Evolutionary conservation across 64 coral and sea anemone species (phyloP), one percentile per base, ranked within the genome.

Genomic region (Actinia equina): DNA sequence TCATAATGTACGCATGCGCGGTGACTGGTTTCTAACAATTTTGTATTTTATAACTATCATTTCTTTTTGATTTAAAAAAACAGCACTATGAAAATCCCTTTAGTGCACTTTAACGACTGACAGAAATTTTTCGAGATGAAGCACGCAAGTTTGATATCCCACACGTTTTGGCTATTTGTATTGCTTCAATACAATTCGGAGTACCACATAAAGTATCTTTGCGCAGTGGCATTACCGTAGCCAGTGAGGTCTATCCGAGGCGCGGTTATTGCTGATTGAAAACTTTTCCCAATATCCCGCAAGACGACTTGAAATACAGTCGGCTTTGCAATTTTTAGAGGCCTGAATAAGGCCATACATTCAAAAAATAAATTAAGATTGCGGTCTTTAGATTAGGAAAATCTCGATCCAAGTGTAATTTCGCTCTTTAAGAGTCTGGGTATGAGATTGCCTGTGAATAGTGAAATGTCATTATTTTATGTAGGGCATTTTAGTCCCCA

Each of bases 201-300:
- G 0, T 9, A 4, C n/a, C 3, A 1, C 4, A 3, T 64, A n/a
- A 5, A 95, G 89, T 49, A 49, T 4, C 93, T 95, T 95, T 95
- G 93, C 93, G 93, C 93, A 95, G 93, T 91, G 93, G 93, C 93
- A 86, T 95, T 89, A 91, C 93, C 77, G 93, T 95, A 86, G 93
- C 87, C 93, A 91, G 71, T 95, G 93, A 95, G 93, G 93, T 86
- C 60, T 57, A 88, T 91, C 93, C 89, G 93, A 94, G 93, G 86
- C 89, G 93, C 86, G 93, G 93, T 94, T 94, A 94, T 94, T 94
- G 93, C 94, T 95, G 88, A 95, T 92, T 95, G 94, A 95, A 95
- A 95, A 95, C 94, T 95, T 95, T 95, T 92, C 94, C 94, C 89
- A 95, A 95, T 95, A 95, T 87, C 94, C 94, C 94, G 94, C 94